Evolutionary conservation across 2,888 invertebrate species (phyloP), one percentile per base, ranked within the genome.

Genomic region (Ophioninae sp.): DNA sequence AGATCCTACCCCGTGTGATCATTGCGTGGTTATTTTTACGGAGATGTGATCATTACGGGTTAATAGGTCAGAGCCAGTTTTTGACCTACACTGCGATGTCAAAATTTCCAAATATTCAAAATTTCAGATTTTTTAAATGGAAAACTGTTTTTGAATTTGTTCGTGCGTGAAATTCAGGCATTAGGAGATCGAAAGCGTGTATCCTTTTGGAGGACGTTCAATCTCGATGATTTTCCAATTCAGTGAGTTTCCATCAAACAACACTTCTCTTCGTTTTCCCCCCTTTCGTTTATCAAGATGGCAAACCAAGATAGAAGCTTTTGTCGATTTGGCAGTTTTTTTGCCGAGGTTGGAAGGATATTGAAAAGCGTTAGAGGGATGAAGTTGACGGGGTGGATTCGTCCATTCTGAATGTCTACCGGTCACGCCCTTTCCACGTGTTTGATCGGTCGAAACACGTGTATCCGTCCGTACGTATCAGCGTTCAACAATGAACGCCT

Each of bases 241-340:
- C 89, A 87, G 72, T 87, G 89, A 85, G 23, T 88, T 87, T 87
- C 87, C 86, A 90, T 90, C 90, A 87, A 91, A 90, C 89, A 88
- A 88, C 88, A 89, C 90, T 87, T 88, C 85, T 83, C 78, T 64
- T 71, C 56, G 56, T 86, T 63, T 71, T 22, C 81, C 71, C 56
- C 64, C 77, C 77, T 86, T 65, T 67, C 8, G 76, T 61, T 56
- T 68, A 68, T 83, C 41, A 22, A 77, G 61, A 79, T 79, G 78
- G 67, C 83, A 75, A 76, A 82, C 72, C 78, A 78, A 59, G 59
- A 59, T 59, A 59, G 59, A 59, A 59, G 20, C 59, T 20, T 59
- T 59, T 22, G 20, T 59, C 22, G 22, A 22, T 59, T 17, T 59
- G 59, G 51, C 17, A 51, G 17, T 17, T 17, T 13, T 44, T 51